Base-by-base conservation (phyloP, 2,888 invertebrate genomes). In the Crossocerus cetratus region DNA sequence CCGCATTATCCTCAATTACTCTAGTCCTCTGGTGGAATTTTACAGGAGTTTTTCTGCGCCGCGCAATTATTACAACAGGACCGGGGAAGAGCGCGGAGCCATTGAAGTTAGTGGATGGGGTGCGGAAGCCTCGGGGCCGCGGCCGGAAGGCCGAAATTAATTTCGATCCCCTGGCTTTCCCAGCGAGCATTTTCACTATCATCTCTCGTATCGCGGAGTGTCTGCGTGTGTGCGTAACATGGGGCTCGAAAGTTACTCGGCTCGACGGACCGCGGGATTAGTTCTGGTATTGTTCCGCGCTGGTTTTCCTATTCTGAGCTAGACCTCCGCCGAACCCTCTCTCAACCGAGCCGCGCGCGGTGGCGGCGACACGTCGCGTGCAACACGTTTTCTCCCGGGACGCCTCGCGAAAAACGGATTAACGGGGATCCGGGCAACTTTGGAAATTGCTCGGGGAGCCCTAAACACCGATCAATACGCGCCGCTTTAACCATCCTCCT, bases 251-350 rank as follows among this genome's bases (percentile, higher is more conserved):
- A 76, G 77, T 76, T 73, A 65, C 56, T 53, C 77, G 67, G 69
- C 62, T 71, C 71, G 69, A 65, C 76, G 67, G 65, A 69, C 78
- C 71, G 74, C 77, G 57, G 74, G 72, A 78, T 78, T 78, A 78
- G 74, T 74, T 74, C 64, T 55, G 58, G 66, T 66, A 74, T 74
- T 78, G 78, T 78, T 73, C 54, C 62, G 3, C 20, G 54, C 44
- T 23, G 23, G 32, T 18, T 55, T 62, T 63, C 67, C 64, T n/a
- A 11, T 60, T 53, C 65, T 53, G 56, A 43, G 54, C 56, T 53
- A 60, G 58, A 64, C 18, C 45, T 42, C 42, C 44, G 32, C 4
- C 18, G 4, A 13, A 18, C 44, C 55, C 20, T 18, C 16, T 32
- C 54, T 18, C 16, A 20, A 22, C 54, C 60, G 43, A 54, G 60